Percentiles rank a stretch among this genome's conserved stretches.
These are phyloP conservation scores for Tauraco hartlaubi DNA, from an alignment of 2,797 vertebrate species.

Conservation along the genomic window DNA sequence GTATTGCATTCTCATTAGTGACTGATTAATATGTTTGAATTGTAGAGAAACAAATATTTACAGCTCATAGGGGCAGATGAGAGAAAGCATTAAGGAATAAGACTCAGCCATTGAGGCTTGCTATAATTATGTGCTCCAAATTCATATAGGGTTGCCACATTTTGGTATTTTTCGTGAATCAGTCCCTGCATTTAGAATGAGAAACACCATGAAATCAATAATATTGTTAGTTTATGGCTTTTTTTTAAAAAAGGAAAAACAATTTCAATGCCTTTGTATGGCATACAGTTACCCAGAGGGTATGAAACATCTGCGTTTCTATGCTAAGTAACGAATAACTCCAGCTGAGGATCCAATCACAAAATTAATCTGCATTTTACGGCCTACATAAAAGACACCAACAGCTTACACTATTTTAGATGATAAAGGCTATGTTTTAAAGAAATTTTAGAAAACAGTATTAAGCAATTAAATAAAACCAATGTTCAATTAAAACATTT, in stretches of 20 bases:
- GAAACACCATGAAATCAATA: background rate
- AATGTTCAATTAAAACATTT: background rate
- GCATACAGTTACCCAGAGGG: background rate
- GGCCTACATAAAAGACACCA: background rate
- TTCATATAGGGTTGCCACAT: background rate
- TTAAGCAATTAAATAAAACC: background rate
- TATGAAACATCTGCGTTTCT: conserved; percentile 39
- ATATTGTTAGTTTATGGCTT: background rate
- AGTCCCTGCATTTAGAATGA: background rate
- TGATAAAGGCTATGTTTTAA: background rate
- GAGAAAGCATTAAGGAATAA: background rate
- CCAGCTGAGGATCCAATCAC: conserved; percentile 2
- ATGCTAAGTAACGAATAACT: background rate
- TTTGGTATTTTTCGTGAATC: background rate
- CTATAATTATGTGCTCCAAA: background rate
- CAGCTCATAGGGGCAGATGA: background rate
- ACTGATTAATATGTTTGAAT: background rate
- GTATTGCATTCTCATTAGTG: background rate
- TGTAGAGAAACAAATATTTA: conserved; percentile 10
- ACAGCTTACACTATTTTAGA: background rate
- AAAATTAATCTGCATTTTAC: conserved; percentile 23
- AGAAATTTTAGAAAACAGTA: background rate
- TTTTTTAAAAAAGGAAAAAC: background rate
- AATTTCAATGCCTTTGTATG: background rate
- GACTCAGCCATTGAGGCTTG: background rate